Base-by-base conservation (phyloP, 2,888 invertebrate species). In the Drosophila colorata region DNA sequence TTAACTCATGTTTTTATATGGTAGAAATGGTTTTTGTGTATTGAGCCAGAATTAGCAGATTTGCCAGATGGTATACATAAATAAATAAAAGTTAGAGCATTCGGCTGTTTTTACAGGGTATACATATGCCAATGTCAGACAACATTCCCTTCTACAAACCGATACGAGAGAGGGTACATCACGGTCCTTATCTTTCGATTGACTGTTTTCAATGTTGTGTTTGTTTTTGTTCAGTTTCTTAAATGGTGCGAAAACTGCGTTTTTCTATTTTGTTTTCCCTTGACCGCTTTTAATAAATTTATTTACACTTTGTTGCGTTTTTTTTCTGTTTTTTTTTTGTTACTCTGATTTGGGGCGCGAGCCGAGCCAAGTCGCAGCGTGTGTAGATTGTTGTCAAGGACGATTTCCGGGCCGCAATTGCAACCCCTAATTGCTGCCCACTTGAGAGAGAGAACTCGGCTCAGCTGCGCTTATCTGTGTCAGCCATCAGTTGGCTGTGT, bases 391-490 rank as follows among this genome's bases (percentile, higher is more conserved):
- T 61, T 71, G 71, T 79, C 67, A 63, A 84, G 74, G 78, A 70
- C 75, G 71, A 77, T 67, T 82, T 73, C 69, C 74, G 64, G 55
- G 52, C 68, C 37, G 48, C 57, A 60, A 52, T 51, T 67, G 71
- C 85, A 86, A 87, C 84, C 84, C 84, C 87, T 84, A 84, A 84
- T 84, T 86, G 84, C 80, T 66, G 74, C 51, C 84, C 84, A 84
- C 87, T 83, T 84, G 69, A 80, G 67, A 71, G 70, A 13, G 33
- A 11, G 33, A 67, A 60, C 58, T 52, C 60, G 52, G 55, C 74
- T 76, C 79, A 81, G 81, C 77, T 77, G 74, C 72, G 74, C 77
- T 84, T 84, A 84, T 84, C 84, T 84, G 64, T 64, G 63, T 63
- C 47, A 69, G 58, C 67, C 74, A 85, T 87, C 84, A 80, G 84